Evolutionary conservation across 2,888 invertebrate species (phyloP), one percentile per base, ranked within the genome.

Genomic region (Blera fallax): DNA sequence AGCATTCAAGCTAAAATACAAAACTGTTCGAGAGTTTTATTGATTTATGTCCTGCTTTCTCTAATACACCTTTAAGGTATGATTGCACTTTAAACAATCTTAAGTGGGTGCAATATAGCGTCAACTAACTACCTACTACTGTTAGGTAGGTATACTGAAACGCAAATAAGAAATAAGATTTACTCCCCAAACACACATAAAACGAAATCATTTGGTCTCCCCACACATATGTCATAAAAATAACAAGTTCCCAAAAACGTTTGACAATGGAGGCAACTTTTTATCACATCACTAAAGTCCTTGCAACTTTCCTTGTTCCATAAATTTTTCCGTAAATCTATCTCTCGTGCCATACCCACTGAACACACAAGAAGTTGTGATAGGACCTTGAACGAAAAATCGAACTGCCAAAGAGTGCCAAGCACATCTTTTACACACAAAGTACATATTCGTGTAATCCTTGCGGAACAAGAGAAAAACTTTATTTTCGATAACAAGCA

Each of bases 381-480:
- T 74, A 69, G 74, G 80, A 84, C 84, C 84, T 84, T 80, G 80
- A 84, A 80, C 73, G 80, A 80, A 80, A 84, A 80, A 79, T 84
- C 84, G 73, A 84, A 84, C 40, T 74, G 62, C 80, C 67, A 54
- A 74, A 74, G 64, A 74, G 67, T 84, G 83, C 79, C 80, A 84
- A 84, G 74, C 69, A 74, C 64, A 79, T 84, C 48, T 69, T 74
- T 50, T 64, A 65, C 73, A 60, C 60, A 45, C 27, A 54, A 16
- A 73, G 67, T 84, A 69, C 64, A 62, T 16, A 84, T 58, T 74
- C 79, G 50, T 69, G 69, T 73, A 79, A 79, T 84, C 65, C 69
- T 67, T 60, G 62, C 48, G 16, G 60, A 50, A 54, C 37, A 74
- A 34, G 52, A 60, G 32, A 3, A 77, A 45, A 84, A 79, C 60